Evolutionary conservation across 1,140 invertebrate genomes (phyloP), one percentile per base, ranked within the genome.

Genomic region (Hestina assimilis): DNA sequence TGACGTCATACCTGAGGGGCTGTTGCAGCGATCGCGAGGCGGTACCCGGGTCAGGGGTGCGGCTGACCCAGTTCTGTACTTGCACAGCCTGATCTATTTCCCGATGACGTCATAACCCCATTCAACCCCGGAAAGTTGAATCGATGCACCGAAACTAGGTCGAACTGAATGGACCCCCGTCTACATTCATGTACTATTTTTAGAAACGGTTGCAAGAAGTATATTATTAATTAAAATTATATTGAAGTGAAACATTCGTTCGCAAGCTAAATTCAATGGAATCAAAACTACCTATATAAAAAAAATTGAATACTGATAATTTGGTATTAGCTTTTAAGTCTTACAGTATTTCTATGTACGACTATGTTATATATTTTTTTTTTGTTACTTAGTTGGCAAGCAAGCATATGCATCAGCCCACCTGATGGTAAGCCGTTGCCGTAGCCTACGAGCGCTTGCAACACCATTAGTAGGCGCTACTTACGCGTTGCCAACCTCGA

Each of bases 121-220:
- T 84, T 87, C 79, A 87, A 57, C 72, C 73, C 76, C 77, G 69
- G 66, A 58, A 59, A 75, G 66, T 46, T 83, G 74, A 83, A 85
- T 85, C 80, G 75, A 85, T 83, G 82, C 68, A 61, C 66, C 69
- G 33, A 69, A 83, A 79, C 69, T 83, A 69, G 80, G 80, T 79
- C 79, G 73, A 68, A 53, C 72, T 87, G 75, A 87, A 87, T 87
- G 81, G 48, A 72, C 71, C 66, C 70, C 65, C 70, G 67, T 52
- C 52, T 72, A 74, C 75, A 79, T 82, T 81, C 69, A 84, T 60
- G 38, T 21, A 60, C 67, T 83, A 84, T 85, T 77, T 82, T 75
- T 81, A 81, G 69, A 64, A 52, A 35, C 41, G 52, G 1, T 19
- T 19, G 12, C 12, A 11, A 6, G 1, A 2, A 2, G 11, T 9